Evolutionary conservation across 2,113 vertebrate species (phyloP).

Genomic region (Lethenteron camtschaticum): DNA sequence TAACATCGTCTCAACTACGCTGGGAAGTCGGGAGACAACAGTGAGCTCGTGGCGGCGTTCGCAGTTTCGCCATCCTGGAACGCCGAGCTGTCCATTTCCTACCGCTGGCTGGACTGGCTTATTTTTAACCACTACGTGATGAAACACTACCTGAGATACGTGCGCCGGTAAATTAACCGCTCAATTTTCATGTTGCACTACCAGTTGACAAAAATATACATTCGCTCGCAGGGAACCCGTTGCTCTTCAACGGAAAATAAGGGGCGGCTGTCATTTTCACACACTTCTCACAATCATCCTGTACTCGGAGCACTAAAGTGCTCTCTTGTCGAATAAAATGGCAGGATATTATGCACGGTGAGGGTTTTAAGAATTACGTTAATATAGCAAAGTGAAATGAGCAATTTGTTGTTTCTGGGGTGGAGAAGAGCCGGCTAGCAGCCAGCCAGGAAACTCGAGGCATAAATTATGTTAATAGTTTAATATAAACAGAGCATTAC

Average conservation of each 20-base stretch:
- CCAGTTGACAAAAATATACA: not conserved
- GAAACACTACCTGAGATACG: slow-evolving; percentile 17
- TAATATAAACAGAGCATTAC: too few species aligned
- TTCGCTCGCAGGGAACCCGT: not conserved
- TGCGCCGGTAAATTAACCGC: slow-evolving; percentile 27
- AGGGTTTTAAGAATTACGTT: too few species aligned
- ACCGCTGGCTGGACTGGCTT: slow-evolving; percentile 46
- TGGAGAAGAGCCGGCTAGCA: too few species aligned
- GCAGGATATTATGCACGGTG: too few species aligned
- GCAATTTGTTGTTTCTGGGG: too few species aligned
- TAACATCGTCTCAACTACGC: slow-evolving; percentile 5
- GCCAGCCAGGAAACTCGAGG: too few species aligned
- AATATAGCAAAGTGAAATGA: too few species aligned
- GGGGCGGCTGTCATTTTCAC: too few species aligned
- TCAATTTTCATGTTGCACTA: slow-evolving; percentile 21
- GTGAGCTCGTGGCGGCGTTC: not conserved
- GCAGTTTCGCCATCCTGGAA: slow-evolving; percentile 3
- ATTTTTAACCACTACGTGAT: slow-evolving; percentile 99
- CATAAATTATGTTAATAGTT: too few species aligned
- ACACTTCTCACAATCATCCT: too few species aligned
- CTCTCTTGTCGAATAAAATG: too few species aligned
- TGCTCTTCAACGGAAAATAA: slow-evolving; percentile 7
- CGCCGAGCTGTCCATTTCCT: not conserved
- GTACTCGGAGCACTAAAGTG: too few species aligned
- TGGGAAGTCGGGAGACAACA: not conserved